Evolutionary conservation across 2,113 vertebrate species (phyloP).

Genomic region (Uropsilus gracilis): DNA sequence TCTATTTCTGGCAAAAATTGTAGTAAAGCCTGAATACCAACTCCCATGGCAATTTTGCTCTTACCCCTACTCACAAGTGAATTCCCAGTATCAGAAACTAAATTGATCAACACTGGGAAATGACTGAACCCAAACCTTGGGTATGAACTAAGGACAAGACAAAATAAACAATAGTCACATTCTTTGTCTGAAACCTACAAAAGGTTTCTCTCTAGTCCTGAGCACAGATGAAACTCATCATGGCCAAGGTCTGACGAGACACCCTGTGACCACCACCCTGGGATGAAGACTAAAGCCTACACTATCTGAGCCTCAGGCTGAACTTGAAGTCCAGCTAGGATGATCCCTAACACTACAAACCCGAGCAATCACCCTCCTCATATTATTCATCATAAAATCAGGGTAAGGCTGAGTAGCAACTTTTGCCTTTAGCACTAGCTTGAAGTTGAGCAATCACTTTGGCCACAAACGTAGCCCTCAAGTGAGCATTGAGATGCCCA

Average conservation of each 20-base stretch:
- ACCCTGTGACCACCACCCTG: not conserved
- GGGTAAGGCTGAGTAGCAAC: not conserved
- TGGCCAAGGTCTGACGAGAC: not conserved
- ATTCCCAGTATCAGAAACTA: not conserved
- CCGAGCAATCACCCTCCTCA: conserved; percentile 14
- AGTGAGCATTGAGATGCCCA: not conserved
- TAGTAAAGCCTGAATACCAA: not conserved
- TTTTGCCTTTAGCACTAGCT: not conserved
- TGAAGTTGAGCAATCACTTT: conserved; percentile 33
- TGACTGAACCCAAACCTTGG: not conserved
- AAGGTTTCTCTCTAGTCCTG: not conserved
- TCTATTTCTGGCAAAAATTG: not conserved
- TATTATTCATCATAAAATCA: conserved; percentile 1
- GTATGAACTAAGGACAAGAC: conserved; percentile 15
- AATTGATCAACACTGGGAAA: not conserved
- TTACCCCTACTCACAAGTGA: not conserved
- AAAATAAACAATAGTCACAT: not conserved
- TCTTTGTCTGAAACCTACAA: conserved; percentile 40
- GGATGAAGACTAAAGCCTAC: not conserved
- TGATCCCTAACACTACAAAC: not conserved
- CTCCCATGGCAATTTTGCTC: not conserved
- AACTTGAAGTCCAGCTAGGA: not conserved
- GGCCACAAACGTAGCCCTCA: conserved; percentile 18
- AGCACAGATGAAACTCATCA: not conserved
- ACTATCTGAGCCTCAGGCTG: not conserved